phyloP scores from a whole-genome alignment of 2,113 vertebrate species.

The Neomonachus schauinslandi region DNA sequence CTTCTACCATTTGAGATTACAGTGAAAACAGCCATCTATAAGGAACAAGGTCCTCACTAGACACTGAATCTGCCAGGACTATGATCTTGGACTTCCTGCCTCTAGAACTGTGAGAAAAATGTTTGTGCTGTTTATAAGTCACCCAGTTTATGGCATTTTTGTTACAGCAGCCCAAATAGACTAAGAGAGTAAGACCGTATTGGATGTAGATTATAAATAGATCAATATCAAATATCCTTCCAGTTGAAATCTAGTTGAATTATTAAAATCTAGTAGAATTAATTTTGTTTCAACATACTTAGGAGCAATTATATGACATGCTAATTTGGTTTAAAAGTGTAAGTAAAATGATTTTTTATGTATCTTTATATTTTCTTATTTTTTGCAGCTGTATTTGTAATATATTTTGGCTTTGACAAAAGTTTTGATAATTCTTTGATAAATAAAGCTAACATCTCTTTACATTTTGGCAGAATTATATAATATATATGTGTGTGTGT shows the following conservation, averaged over 20 bases:
- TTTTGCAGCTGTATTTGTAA: neutral
- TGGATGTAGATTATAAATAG: neutral
- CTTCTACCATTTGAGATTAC: neutral
- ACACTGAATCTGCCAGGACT: neutral
- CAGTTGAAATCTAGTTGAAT: neutral
- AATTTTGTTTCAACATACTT: slow-evolving; percentile 6
- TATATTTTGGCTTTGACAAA: neutral
- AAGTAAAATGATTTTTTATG: neutral
- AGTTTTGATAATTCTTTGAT: neutral
- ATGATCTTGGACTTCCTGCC: neutral
- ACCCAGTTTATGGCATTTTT: neutral
- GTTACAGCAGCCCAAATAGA: neutral
- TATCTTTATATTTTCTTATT: neutral
- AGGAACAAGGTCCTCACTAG: neutral
- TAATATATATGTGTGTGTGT: neutral
- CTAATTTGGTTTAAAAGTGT: neutral
- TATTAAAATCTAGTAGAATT: neutral
- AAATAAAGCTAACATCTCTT: neutral
- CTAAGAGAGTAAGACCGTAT: neutral
- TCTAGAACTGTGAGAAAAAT: neutral
- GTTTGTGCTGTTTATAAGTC: neutral
- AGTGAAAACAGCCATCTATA: neutral
- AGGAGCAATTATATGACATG: neutral
- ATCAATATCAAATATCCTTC: neutral
- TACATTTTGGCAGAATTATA: neutral